A percentile compares a stretch with the other conserved stretches of the same genome.
phyloP scores from a whole-genome alignment of 2,888 invertebrate species.

The Omphaloscelis lunosa region DNA sequence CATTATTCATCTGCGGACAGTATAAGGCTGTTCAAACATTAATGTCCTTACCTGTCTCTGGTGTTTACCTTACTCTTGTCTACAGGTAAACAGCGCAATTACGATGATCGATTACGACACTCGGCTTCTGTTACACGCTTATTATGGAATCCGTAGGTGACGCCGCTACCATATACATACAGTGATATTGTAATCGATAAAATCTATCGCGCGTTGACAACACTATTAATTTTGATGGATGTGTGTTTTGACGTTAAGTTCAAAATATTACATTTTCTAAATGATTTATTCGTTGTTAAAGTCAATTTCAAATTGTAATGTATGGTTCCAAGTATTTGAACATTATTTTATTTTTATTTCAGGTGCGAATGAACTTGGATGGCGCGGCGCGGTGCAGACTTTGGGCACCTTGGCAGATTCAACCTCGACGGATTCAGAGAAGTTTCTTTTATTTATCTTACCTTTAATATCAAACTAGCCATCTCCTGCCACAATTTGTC shows the following conservation, averaged over 20 bases:
- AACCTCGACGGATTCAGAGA: constrained; percentile 57
- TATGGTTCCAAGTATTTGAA: constrained; percentile 50
- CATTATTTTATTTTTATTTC: constrained; percentile 62
- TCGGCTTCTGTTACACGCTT: constrained; percentile 79
- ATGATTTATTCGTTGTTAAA: constrained; percentile 26
- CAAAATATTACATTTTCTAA: constrained; percentile 30
- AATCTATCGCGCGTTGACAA: constrained; percentile 77
- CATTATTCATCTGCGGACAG: constrained; percentile 74
- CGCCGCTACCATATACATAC: constrained; percentile 59
- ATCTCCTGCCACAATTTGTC: background rate
- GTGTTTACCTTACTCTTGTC: constrained; percentile 79
- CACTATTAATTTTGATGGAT: constrained; percentile 83
- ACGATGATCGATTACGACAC: constrained; percentile 86
- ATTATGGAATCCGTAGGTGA: constrained; percentile 73
- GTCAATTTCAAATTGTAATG: constrained; percentile 33
- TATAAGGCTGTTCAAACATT: constrained; percentile 77
- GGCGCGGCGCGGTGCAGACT: background rate
- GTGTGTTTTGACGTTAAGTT: constrained; percentile 55
- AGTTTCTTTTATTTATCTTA: constrained; percentile 56
- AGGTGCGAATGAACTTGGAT: constrained; percentile 50
- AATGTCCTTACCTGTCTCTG: constrained; percentile 81
- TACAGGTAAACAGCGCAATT: constrained; percentile 77
- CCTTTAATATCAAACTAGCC: no score
- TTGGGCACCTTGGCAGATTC: background rate
- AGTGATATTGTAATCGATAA: constrained; percentile 80